A percentile compares a stretch with the other conserved stretches of the same genome.
Evolutionary conservation across 1,140 invertebrate species (phyloP).

Genomic region (Drosophila pachea): DNA sequence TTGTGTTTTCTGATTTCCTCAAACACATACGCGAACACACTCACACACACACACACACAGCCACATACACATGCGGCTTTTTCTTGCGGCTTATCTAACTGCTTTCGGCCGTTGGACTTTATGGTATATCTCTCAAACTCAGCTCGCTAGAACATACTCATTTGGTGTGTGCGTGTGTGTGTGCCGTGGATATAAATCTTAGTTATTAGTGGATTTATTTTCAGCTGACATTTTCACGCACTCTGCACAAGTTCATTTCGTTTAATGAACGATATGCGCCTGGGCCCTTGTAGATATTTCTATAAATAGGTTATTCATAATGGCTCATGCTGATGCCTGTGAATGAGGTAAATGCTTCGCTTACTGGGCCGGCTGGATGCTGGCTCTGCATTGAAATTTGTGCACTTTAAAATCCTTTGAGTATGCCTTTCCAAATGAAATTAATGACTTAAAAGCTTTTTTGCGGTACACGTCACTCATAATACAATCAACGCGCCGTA

Average conservation of each 20-base stretch:
- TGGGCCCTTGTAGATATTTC: neutral
- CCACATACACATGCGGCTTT: neutral
- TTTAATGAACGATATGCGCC: conserved; percentile 30
- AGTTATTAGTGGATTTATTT: conserved; percentile 69
- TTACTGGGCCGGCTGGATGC: neutral
- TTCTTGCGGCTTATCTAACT: conserved; percentile 52
- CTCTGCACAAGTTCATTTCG: conserved; percentile 42
- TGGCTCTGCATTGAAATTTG: conserved; percentile 49
- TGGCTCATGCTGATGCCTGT: conserved; percentile 12
- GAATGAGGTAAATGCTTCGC: conserved; percentile 6
- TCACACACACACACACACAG: conserved; percentile 1
- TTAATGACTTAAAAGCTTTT: conserved; percentile 77
- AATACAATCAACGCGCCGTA: conserved; percentile 71
- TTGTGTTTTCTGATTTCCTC: conserved; percentile 55
- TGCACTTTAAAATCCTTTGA: conserved; percentile 73
- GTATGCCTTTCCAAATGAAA: conserved; percentile 63
- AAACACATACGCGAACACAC: conserved; percentile 3
- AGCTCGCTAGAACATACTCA: conserved; percentile 8
- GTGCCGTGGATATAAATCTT: conserved; percentile 55
- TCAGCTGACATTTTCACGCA: conserved; percentile 54
- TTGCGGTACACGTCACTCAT: conserved; percentile 74
- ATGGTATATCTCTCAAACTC: conserved; percentile 19
- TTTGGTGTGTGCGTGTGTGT: conserved; percentile 2
- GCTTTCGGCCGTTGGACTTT: conserved; percentile 45
- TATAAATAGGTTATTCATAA: neutral